Evolutionary conservation across 2,797 vertebrate species (phyloP).

Genomic region (Paedocypris micromegethes): DNA sequence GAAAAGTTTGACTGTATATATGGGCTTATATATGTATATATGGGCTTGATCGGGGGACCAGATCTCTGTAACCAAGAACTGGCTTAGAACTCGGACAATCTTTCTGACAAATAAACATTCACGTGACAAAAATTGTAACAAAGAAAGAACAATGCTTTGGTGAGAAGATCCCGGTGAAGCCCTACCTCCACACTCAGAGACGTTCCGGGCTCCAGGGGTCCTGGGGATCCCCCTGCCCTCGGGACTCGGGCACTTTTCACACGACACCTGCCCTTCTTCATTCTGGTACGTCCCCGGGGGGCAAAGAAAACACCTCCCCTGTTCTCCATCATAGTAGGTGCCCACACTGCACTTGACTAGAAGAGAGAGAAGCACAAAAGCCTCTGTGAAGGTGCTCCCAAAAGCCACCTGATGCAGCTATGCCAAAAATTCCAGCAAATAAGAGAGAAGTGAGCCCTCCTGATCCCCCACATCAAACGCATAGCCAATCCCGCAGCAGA

Average conservation of each 20-base stretch:
- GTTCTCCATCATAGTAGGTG: constrained; percentile 69
- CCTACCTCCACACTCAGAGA: constrained; percentile 81
- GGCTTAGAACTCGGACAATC: no score
- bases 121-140: background rate
- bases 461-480: constrained; percentile 56
- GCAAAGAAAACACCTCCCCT: constrained; percentile 75
- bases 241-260: constrained; percentile 72
- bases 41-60: no score
- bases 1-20: no score
- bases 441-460: constrained; percentile 41
- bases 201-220: constrained; percentile 68
- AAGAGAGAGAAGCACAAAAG: constrained; percentile 41
- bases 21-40: no score
- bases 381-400: constrained; percentile 39
- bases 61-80: no score
- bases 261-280: constrained; percentile 81
- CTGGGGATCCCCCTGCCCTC: constrained; percentile 68
- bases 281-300: constrained; percentile 80
- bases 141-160: constrained; percentile 15
- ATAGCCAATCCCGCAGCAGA: constrained; percentile 58
- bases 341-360: constrained; percentile 78
- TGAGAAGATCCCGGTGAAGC: background rate
- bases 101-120: no score
- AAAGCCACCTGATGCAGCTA: constrained; percentile 44
- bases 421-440: constrained; percentile 51